phyloP scores from a whole-genome alignment of 2,888 invertebrate species.

The Limnephilus lunatus region DNA sequence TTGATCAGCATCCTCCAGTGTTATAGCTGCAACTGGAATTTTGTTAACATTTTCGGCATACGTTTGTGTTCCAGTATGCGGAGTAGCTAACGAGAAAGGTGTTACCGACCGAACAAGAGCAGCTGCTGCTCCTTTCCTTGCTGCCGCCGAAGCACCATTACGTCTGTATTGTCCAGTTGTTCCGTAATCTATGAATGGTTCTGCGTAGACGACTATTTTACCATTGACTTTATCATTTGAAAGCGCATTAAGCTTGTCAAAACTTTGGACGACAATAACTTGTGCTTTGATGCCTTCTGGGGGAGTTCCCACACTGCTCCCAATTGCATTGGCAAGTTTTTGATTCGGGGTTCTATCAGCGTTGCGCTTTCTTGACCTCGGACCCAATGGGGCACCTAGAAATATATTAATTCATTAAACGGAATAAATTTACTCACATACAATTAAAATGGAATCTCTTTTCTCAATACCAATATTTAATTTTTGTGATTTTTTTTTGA shows the following conservation, averaged over 20 bases:
- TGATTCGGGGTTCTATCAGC: slow-evolving; percentile 76
- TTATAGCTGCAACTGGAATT: slow-evolving; percentile 82
- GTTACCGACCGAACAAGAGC: slow-evolving; percentile 81
- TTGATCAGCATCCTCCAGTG: slow-evolving; percentile 82
- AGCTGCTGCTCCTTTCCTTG: slow-evolving; percentile 82
- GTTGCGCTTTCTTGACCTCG: slow-evolving; percentile 80
- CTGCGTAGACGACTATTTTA: slow-evolving; percentile 62
- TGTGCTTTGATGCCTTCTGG: slow-evolving; percentile 80
- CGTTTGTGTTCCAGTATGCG: slow-evolving; percentile 81
- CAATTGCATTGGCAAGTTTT: slow-evolving; percentile 79
- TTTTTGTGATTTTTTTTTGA: too few relatives aligned
- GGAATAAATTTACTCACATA: too few relatives aligned
- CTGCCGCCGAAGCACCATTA: slow-evolving; percentile 78
- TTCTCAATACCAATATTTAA: too few relatives aligned
- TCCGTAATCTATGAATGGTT: slow-evolving; percentile 57
- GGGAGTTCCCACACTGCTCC: slow-evolving; percentile 80
- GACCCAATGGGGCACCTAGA: slow-evolving; percentile 63
- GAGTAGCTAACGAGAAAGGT: slow-evolving; percentile 81
- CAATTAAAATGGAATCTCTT: too few relatives aligned
- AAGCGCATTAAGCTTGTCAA: slow-evolving; percentile 78
- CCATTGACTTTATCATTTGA: slow-evolving; percentile 71
- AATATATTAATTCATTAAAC: too few relatives aligned
- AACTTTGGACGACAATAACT: slow-evolving; percentile 80
- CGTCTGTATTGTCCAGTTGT: slow-evolving; percentile 78
- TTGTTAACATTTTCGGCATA: slow-evolving; percentile 75